These are phyloP conservation scores for Xenotilapia longispinis DNA, from an alignment of 2,113 vertebrate genomes.

Conservation along the genomic window DNA sequence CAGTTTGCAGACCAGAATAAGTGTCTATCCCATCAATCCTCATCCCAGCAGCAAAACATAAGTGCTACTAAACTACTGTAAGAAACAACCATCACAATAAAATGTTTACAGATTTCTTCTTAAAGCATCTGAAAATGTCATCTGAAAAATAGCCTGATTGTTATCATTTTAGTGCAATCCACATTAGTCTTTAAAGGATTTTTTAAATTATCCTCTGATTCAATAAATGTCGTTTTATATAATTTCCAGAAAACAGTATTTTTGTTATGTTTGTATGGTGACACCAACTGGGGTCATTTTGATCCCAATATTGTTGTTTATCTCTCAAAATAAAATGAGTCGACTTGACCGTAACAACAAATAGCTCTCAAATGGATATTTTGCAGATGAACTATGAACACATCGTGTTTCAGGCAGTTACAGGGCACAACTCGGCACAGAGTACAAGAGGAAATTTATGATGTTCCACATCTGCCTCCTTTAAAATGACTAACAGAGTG, in stretches of 20 bases:
- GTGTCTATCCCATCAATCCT: neutral
- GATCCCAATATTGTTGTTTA: neutral
- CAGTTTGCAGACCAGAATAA: constrained; percentile 8
- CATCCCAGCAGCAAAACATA: neutral
- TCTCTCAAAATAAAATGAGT: neutral
- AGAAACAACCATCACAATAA: neutral
- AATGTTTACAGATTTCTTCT: neutral
- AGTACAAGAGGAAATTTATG: neutral
- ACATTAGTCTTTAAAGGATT: neutral
- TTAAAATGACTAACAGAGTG: neutral
- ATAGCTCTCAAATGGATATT: neutral
- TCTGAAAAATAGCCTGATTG: neutral
- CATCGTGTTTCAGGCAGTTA: neutral
- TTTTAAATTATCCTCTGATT: neutral
- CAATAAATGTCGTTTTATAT: neutral
- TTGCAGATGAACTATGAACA: neutral
- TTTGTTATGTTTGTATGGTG: neutral
- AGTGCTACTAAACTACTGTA: neutral
- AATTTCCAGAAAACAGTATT: neutral
- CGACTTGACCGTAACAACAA: neutral
- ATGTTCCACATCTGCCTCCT: neutral
- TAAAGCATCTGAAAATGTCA: neutral
- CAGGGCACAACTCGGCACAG: neutral
- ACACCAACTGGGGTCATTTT: neutral
- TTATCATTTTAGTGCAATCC: neutral